Evolutionary conservation across 2,797 vertebrate genomes (phyloP), one percentile per base, ranked within the genome.

Genomic region (Sciaenops ocellatus): DNA sequence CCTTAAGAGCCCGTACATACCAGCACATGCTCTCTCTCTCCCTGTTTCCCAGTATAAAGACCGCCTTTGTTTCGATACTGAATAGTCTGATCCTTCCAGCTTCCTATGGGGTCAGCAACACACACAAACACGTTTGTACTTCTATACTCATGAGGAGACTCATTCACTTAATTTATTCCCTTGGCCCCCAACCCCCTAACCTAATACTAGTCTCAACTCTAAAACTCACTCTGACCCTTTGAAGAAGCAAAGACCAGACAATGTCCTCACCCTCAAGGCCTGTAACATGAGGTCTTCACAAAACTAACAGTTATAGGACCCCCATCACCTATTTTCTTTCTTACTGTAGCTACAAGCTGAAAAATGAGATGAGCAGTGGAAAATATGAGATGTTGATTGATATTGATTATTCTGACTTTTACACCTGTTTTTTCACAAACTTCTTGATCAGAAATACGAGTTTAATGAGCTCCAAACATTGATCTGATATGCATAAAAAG

Each of bases 61-160:
- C 20, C 0, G 1, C 70, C 80, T 78, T 78, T 78, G 80, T 82
- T 34, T 34, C 5, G 12, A 4, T 5, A 0, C 63, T 82, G 50
- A 72, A 76, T 76, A 26, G 61, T 72, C 11, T 15, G 75, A 66
- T 74, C 79, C 62, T 16, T 67, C 11, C 56, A 69, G 80, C 69
- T 72, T 77, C 74, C 63, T 82, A 50, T 65, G 55, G 62, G 79
- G 67, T 71, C 79, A 61, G 8, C 5, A 18, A 26, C 62, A 51
- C 73, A 76, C 79, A 79, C 69, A 64, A 16, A 74, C 52, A 66
- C 24, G 2, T 34, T 77, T 62, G 24, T 77, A 24, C 66, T 56
- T 56, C 50, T 46, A 20, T n/a, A 28, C 64, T 61, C 26, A 34
- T 22, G 47, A 68, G 64, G 61, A 60, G 56, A 24, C 74, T 54